These are phyloP conservation scores for Pterocles burchelli DNA, from an alignment of 2,113 vertebrate genomes.

Conservation along the genomic window DNA sequence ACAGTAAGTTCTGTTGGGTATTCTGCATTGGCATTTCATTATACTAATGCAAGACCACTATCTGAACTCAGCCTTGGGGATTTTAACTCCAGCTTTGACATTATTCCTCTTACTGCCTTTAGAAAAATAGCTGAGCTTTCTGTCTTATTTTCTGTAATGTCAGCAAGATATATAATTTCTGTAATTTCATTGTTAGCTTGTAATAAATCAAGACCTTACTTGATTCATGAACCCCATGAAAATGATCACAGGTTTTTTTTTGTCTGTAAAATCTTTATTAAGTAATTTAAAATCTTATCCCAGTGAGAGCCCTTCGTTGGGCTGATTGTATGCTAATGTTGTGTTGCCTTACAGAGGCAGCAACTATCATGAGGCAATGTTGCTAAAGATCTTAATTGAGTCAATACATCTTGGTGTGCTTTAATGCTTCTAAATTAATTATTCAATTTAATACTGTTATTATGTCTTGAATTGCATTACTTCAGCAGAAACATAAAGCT, in stretches of 20 bases:
- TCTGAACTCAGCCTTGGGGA: background rate
- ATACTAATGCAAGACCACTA: background rate
- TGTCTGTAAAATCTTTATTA: background rate
- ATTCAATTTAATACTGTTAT: conserved; percentile 28
- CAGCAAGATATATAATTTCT: conserved; percentile 17
- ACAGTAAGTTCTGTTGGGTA: background rate
- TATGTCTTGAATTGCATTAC: conserved; percentile 34
- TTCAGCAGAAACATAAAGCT: conserved; percentile 41
- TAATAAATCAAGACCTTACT: background rate
- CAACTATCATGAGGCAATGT: background rate
- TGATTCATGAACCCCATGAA: background rate
- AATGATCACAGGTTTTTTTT: background rate
- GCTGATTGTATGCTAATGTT: background rate
- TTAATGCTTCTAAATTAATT: conserved; percentile 59
- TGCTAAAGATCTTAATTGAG: conserved; percentile 48
- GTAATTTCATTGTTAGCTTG: conserved; percentile 4
- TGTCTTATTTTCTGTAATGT: conserved; percentile 9
- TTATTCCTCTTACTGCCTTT: background rate
- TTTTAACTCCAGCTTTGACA: background rate
- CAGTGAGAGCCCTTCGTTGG: background rate
- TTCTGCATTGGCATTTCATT: background rate
- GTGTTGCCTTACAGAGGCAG: conserved; percentile 27
- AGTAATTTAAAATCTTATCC: conserved; percentile 23
- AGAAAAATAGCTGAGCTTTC: background rate
- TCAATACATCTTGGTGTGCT: conserved; percentile 42